A percentile compares a stretch with the other conserved stretches of the same genome.
phyloP scores from a whole-genome alignment of 2,797 vertebrate species.

The Manis pentadactyla region DNA sequence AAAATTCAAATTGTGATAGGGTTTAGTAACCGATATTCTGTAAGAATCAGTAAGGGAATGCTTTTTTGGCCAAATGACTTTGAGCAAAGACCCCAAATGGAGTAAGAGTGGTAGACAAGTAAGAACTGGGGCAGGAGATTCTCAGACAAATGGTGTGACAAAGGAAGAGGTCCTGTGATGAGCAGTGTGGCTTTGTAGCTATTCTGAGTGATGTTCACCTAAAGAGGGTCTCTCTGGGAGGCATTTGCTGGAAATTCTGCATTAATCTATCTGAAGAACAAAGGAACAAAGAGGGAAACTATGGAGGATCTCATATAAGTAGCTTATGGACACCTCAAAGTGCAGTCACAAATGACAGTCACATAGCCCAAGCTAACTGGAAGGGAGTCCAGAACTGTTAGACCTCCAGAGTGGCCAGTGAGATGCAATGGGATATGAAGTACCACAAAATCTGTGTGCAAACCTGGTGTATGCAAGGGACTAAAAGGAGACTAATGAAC shows the following conservation, averaged over 20 bases:
- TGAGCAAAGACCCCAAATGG: not conserved
- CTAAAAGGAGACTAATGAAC: not conserved
- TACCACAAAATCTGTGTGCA: not conserved
- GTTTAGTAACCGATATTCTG: not conserved
- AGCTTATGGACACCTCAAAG: not conserved
- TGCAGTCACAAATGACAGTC: not conserved
- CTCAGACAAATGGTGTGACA: not conserved
- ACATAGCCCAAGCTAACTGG: not conserved
- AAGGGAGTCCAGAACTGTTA: not conserved
- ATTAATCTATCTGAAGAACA: not conserved
- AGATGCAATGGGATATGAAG: not conserved
- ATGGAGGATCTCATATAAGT: not conserved
- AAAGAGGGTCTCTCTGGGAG: not conserved
- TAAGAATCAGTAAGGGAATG: not conserved
- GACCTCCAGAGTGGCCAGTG: not conserved
- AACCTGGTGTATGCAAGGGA: not conserved
- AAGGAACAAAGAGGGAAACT: not conserved
- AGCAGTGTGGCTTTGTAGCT: not conserved
- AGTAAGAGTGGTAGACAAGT: not conserved
- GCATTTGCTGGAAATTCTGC: not conserved
- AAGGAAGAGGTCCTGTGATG: not conserved
- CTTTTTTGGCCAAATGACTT: not conserved
- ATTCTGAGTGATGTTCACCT: not conserved
- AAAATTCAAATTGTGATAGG: not conserved
- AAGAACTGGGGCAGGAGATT: not conserved